phyloP scores from a whole-genome alignment of 2,113 vertebrate species.

The Nesogale talazaci region DNA sequence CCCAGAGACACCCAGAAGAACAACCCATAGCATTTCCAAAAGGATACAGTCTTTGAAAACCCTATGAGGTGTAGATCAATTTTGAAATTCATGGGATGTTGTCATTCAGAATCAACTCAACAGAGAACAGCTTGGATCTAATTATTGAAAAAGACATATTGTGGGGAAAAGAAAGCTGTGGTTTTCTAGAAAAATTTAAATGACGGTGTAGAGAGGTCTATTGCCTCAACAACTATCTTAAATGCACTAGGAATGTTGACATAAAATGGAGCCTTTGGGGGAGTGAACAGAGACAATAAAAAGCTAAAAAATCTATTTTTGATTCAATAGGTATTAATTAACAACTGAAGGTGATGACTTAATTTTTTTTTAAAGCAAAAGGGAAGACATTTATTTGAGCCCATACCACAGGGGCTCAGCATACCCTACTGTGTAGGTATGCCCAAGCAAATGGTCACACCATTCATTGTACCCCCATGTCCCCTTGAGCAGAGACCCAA shows the following conservation, averaged over 20 bases:
- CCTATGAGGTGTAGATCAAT: too few species aligned
- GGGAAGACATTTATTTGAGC: too few species aligned
- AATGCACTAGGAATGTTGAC: not conserved
- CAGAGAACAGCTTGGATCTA: not conserved
- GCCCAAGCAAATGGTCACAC: too few species aligned
- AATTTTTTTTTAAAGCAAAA: too few species aligned
- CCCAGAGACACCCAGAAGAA: too few species aligned
- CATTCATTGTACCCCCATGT: too few species aligned
- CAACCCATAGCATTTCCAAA: too few species aligned
- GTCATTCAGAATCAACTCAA: not conserved
- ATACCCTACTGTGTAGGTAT: too few species aligned
- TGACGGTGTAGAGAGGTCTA: not conserved
- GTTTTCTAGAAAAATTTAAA: slow-evolving; percentile 4
- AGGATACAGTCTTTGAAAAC: too few species aligned
- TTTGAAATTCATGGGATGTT: not conserved
- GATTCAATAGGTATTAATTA: not conserved
- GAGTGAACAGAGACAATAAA: not conserved
- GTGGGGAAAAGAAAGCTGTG: not conserved
- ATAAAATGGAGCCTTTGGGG: not conserved
- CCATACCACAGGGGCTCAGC: too few species aligned
- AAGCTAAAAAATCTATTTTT: not conserved
- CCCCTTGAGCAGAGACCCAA: too few species aligned
- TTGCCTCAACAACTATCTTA: not conserved
- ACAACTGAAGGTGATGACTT: not conserved
- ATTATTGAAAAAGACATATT: not conserved